Evolutionary conservation across 2,113 vertebrate genomes (phyloP), one percentile per base, ranked within the genome.

Genomic region (Tursiops truncatus): DNA sequence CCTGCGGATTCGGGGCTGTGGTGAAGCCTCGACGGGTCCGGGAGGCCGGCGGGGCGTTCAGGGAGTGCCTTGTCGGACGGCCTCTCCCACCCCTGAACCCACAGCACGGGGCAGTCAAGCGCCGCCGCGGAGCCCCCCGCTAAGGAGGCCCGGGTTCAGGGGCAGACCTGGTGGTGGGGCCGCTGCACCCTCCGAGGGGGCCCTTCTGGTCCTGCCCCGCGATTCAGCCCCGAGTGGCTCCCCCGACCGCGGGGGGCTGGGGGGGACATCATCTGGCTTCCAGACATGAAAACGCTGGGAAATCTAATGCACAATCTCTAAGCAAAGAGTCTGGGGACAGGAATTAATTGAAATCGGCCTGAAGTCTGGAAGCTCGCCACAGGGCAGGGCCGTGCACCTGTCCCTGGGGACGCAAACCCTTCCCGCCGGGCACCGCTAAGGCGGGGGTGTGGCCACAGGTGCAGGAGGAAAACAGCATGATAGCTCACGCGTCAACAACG

Each of bases 401-500:
- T 53, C 15, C 53, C 53, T 53, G 53, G 53, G 53, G 53, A 17
- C 0, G 53, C 50, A 53, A 17, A 53, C 50, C 50, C 15, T 53
- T 53, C 50, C 50, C 15, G 15, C 50, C 14, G 5, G 50, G 50
- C 50, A 17, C 15, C 5, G 50, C 50, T 44, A 26, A 18, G 8
- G 11, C 28, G 33, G 44, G 17, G 2, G 17, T 4, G 47, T 50
- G 21, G 76, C 26, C 21, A 2, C 33, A 36, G 14, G 14, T 1
- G 12, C 33, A 1, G 21, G 33, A 9, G 21, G 44, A 5, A 33
- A 33, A 6, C 10, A 31, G 28, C 28, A 4, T 5, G 58, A 36
- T 6, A 17, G 67, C n/a, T 3, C 13, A 8, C 0, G 8, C 3
- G 21, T 4, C 21, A 10, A 1, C 21, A 10, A 1, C 4, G 20